Evolutionary conservation across 2,113 vertebrate species (phyloP), one percentile per base, ranked within the genome.

Genomic region (Tautogolabrus adspersus): DNA sequence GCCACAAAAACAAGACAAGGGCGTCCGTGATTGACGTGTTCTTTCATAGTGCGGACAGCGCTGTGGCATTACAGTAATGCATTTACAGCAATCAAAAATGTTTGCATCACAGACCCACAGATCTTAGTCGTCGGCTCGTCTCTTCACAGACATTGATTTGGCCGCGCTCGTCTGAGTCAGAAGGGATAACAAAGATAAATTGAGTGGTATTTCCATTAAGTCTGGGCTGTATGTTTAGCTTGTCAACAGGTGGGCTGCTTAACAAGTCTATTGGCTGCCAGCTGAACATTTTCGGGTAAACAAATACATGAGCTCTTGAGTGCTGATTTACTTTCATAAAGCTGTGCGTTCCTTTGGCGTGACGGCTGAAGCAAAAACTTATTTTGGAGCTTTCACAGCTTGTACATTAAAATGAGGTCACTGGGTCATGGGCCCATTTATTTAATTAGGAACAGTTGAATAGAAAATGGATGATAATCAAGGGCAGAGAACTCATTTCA

Each of bases 371-470:
- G 80, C 72, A 81, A 81, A 80, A 83, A 80, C 68, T 75, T 85
- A 71, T 89, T 91, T 91, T 82, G 79, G 71, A 76, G 68, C 74
- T 73, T 66, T 82, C 23, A 51, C 64, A 63, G 75, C 73, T 71
- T 79, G 77, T 72, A 79, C 63, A 58, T 82, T 40, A 73, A 87
- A 95, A 94, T 74, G 87, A 93, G 94, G 92, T 93, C 93, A 94
- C 83, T 94, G 83, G 93, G 90, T 94, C 83, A 77, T 90, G 82
- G 93, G 87, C 92, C 89, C 90, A 93, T 92, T 95, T 94, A 94
- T 94, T 94, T 93, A 94, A 94, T 94, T 93, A 92, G 93, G 83
- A 91, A 85, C 77, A 76, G 86, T 85, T 91, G 90, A 91, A 92
- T 89, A 89, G 82, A 90, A 94, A 93, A 93, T 89, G 88, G 88